Percentiles rank a stretch among this genome's conserved stretches.
Conservation (phyloP, 2,888 invertebrate genomes). For the Falcaria lacertinaria region DNA sequence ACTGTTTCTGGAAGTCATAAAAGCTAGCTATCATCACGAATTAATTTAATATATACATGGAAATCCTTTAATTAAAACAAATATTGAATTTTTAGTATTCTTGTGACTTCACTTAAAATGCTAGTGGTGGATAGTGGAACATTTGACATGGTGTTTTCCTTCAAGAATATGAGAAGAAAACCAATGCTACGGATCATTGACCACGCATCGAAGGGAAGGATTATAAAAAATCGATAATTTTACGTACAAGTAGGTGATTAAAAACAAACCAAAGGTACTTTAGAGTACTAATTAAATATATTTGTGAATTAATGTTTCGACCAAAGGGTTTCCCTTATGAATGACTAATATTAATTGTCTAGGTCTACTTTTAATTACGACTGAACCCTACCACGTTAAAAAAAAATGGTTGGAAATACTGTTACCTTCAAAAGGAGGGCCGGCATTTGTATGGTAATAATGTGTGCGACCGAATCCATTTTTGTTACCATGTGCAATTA, state of each 20-base stretch:
- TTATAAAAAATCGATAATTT: not conserved
- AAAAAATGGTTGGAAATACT: slow-evolving; percentile 1
- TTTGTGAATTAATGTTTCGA: no score
- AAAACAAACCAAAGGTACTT: not conserved
- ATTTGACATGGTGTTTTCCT: no score
- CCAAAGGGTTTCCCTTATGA: no score
- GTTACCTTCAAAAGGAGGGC: not conserved
- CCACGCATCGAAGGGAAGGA: not conserved
- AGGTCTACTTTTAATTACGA: not conserved
- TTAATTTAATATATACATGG: no score
- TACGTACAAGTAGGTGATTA: not conserved
- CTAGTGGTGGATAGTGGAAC: no score
- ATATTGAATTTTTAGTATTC: no score
- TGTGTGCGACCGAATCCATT: no score
- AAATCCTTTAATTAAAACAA: no score
- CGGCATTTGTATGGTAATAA: not conserved
- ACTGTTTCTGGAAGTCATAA: no score
- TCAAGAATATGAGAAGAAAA: not conserved
- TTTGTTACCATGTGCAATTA: no score
- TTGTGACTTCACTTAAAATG: no score
- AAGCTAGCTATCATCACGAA: no score
- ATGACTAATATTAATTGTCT: not conserved
- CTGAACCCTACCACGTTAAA: slow-evolving; percentile 1
- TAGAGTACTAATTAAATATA: not conserved
- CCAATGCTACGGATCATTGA: not conserved